phyloP scores from a whole-genome alignment of 2,888 invertebrate species.

The Trachelus iudaicus region DNA sequence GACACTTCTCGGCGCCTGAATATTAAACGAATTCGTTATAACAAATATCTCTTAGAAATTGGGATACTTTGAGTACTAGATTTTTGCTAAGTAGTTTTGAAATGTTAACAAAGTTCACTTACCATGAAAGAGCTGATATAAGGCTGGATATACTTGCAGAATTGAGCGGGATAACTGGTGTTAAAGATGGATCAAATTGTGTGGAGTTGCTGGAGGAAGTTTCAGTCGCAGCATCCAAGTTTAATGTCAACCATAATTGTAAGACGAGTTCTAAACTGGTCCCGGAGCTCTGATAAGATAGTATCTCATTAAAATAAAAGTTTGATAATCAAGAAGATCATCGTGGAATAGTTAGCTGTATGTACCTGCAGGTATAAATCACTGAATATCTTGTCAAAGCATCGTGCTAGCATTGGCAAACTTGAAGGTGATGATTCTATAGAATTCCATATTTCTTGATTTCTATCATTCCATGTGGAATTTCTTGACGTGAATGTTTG shows the following conservation, averaged over 20 bases:
- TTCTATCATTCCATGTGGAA: conserved; percentile 41
- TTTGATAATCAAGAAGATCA: neutral
- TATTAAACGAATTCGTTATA: conserved; percentile 11
- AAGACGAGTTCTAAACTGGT: conserved; percentile 85
- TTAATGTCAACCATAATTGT: conserved; percentile 88
- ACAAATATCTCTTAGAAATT: neutral
- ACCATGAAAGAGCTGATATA: conserved; percentile 74
- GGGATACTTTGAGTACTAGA: neutral
- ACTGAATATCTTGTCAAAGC: conserved; percentile 78
- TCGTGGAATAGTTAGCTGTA: neutral
- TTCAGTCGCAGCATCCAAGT: conserved; percentile 71
- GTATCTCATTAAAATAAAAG: conserved; percentile 7
- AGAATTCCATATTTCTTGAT: conserved; percentile 50
- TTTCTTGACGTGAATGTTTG: conserved; percentile 26
- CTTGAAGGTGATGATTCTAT: conserved; percentile 50
- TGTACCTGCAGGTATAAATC: conserved; percentile 70
- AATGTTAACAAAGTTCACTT: conserved; percentile 21
- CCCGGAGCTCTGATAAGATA: conserved; percentile 71
- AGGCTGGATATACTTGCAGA: conserved; percentile 75
- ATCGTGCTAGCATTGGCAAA: conserved; percentile 74
- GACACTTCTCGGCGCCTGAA: conserved; percentile 73
- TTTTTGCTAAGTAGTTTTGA: neutral
- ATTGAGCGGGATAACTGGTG: conserved; percentile 75
- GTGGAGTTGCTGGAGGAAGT: conserved; percentile 45
- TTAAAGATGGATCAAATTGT: conserved; percentile 71